phyloP scores from a whole-genome alignment of 2,113 vertebrate species.

The Ammodramus savannarum region DNA sequence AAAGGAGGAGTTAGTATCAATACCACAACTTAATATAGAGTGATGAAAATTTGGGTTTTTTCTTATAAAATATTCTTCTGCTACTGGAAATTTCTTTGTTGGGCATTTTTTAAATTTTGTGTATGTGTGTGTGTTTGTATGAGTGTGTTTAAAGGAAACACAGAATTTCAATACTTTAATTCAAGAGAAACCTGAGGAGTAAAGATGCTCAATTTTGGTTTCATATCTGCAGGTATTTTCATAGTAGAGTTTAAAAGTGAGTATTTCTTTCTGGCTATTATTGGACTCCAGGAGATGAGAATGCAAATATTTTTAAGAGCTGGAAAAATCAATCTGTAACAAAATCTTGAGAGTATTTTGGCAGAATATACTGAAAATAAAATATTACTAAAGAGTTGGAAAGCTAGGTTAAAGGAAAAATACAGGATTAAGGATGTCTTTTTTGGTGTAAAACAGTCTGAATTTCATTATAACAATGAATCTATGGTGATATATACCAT shows the following conservation, averaged over 20 bases:
- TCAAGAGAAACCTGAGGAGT: neutral
- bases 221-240: neutral
- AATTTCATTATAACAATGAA: neutral
- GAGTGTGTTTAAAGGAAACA: neutral
- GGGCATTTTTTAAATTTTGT: neutral
- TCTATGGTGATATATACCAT: neutral
- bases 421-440: neutral
- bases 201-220: neutral
- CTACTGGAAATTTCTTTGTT: neutral
- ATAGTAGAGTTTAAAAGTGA: neutral
- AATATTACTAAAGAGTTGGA: neutral
- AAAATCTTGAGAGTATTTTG: neutral
- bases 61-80: neutral
- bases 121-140: too few relatives aligned
- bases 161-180: neutral
- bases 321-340: neutral
- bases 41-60: neutral
- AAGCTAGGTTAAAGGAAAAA: neutral
- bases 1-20: neutral
- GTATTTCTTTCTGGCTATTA: neutral
- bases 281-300: neutral
- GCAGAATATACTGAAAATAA: neutral
- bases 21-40: neutral
- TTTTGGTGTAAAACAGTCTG: neutral
- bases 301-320: neutral